Evolutionary conservation across 2,797 vertebrate genomes (phyloP).

Genomic region (Acomys russatus): DNA sequence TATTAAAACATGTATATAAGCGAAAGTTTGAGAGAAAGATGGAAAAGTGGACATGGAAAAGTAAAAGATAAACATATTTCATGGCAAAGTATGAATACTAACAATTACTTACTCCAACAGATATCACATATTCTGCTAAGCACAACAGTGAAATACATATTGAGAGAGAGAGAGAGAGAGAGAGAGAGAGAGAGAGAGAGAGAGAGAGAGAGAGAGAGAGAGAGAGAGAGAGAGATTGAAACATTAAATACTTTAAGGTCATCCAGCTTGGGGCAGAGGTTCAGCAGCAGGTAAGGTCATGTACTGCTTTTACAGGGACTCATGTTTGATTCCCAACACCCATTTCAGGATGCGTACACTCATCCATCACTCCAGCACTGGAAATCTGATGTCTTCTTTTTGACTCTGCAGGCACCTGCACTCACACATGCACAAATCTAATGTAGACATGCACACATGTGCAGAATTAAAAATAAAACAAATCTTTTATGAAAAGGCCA

Average conservation of each 20-base stretch:
- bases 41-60: background rate
- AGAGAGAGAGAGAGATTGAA: background rate
- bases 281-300: background rate
- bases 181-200: too few species aligned
- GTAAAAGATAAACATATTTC: background rate
- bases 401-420: background rate
- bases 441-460: background rate
- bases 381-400: background rate
- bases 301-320: background rate
- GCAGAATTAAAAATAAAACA: background rate
- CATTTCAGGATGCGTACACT: background rate
- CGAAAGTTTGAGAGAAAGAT: background rate
- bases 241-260: background rate
- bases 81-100: background rate
- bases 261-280: background rate
- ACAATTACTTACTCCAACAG: background rate
- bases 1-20: background rate
- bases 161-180: too few species aligned
- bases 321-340: background rate
- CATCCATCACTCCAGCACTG: background rate
- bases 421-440: background rate
- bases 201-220: too few species aligned
- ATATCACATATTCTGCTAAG: background rate
- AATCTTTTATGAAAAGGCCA: background rate
- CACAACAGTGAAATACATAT: background rate